phyloP scores from a whole-genome alignment of 2,888 invertebrate species.

The Trissoscelio sp. region DNA sequence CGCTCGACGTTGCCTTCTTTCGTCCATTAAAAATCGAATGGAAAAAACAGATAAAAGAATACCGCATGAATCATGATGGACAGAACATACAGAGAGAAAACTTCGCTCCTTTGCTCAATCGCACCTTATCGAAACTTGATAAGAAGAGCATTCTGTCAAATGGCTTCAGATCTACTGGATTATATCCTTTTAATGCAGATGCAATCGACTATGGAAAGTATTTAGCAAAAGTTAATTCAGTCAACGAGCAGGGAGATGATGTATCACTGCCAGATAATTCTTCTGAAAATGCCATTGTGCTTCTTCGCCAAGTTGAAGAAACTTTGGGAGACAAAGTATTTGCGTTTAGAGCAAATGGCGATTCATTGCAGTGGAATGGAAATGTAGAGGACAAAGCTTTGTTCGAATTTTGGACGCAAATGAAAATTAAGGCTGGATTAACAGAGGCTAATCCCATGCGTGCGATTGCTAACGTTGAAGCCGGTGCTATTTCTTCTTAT shows the following conservation, averaged over 20 bases:
- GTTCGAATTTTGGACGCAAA: slow-evolving; percentile 27
- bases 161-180: slow-evolving; percentile 57
- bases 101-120: slow-evolving; percentile 32
- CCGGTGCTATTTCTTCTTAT: slow-evolving; percentile 1
- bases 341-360: background rate
- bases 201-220: slow-evolving; percentile 48
- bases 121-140: background rate
- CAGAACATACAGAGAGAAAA: slow-evolving; percentile 38
- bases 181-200: slow-evolving; percentile 59
- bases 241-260: background rate
- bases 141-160: slow-evolving; percentile 29
- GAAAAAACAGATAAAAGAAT: slow-evolving; percentile 70
- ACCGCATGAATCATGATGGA: slow-evolving; percentile 54
- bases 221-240: background rate
- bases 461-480: background rate
- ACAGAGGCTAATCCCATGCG: background rate
- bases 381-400: slow-evolving; percentile 28
- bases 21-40: slow-evolving; percentile 76
- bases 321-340: slow-evolving; percentile 15
- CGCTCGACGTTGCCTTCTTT: slow-evolving; percentile 80
- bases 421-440: slow-evolving; percentile 17
- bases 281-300: background rate
- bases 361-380: slow-evolving; percentile 1
- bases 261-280: background rate
- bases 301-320: background rate